Evolutionary conservation across 2,113 vertebrate species (phyloP).

Genomic region (Cephalopterus ornatus): DNA sequence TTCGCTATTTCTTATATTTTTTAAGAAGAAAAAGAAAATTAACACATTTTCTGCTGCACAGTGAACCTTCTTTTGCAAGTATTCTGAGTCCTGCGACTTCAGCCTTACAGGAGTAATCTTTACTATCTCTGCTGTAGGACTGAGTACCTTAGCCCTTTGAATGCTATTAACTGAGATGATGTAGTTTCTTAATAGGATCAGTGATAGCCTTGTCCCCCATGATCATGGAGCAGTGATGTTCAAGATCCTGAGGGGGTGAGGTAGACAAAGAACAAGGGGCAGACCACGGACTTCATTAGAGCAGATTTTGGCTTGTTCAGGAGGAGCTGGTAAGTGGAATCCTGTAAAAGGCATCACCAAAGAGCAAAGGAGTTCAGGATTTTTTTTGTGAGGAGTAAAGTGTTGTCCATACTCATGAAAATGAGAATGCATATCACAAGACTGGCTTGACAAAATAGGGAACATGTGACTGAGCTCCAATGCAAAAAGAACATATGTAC

Average conservation of each 20-base stretch:
- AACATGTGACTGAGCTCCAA: not conserved
- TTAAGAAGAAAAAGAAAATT: not conserved
- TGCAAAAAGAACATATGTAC: not conserved
- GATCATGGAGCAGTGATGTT: not conserved
- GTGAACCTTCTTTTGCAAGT: not conserved
- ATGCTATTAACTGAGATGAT: not conserved
- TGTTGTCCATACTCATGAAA: rapidly evolving
- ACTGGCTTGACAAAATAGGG: not conserved
- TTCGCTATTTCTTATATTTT: not conserved
- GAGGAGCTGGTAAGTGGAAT: not conserved
- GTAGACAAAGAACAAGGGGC: not conserved
- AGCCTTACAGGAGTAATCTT: not conserved
- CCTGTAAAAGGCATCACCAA: not conserved
- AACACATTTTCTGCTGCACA: not conserved
- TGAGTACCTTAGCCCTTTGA: not conserved
- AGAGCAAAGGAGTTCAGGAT: not conserved
- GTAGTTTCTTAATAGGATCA: not conserved
- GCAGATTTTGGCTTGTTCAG: not conserved
- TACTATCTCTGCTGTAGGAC: not conserved
- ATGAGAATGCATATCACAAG: rapidly evolving
- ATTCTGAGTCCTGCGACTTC: not conserved
- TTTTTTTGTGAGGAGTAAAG: not conserved
- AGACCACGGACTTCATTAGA: not conserved
- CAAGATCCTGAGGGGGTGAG: not conserved
- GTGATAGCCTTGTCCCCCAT: not conserved